Base-by-base conservation (phyloP, 2,113 vertebrate species). In the Lepidothrix coronata region DNA sequence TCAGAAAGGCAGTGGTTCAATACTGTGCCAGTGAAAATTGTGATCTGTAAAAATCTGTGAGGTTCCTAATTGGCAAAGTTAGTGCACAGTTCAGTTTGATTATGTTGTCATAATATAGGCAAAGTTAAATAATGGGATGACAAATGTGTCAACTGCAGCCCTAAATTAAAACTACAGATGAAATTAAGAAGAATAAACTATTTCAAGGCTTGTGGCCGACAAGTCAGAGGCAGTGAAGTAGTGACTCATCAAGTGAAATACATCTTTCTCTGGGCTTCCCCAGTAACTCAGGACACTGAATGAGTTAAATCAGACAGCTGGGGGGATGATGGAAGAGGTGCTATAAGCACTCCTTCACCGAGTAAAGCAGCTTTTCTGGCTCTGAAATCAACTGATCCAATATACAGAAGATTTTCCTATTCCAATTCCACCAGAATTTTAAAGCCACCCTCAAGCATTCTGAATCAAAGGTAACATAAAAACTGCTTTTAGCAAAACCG, bases 401-500 rank as follows among this genome's bases (percentile, higher is more conserved):
- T 89, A 93, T 51, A 87, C 30, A 82, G 88, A 65, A 91, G 75
- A 91, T 80, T 92, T 81, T 93, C 20, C n/a, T 70, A 37, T 61
- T 91, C 57, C 41, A 72, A 52, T 54, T 91, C 71, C 66, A 52
- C 48, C 41, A 44, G 71, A 94, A 94, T 92, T 93, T 93, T 94
- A 93, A 96, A 95, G 49, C 25, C 31, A 88, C 82, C 88, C 92
- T 92, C 85, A 54, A 96, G 85, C 88, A 30, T 13, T 92, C 63
- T 62, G 75, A 91, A 85, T 90, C 74, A 88, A 85, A 93, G 75
- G 94, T 83, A 97, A 90, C 88, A 88, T 76, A 70, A 95, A 96
- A 94, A 37, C 31, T 30, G 62, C 88, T 85, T 87, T 90, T 79
- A 70, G 78, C 54, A 79, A 87, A 91, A 88, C 57, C 18, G 57